A percentile compares a stretch with the other conserved stretches of the same genome.
These are phyloP conservation scores for Rhysida immarginata DNA, from an alignment of 1,140 invertebrate species.

Conservation along the genomic window DNA sequence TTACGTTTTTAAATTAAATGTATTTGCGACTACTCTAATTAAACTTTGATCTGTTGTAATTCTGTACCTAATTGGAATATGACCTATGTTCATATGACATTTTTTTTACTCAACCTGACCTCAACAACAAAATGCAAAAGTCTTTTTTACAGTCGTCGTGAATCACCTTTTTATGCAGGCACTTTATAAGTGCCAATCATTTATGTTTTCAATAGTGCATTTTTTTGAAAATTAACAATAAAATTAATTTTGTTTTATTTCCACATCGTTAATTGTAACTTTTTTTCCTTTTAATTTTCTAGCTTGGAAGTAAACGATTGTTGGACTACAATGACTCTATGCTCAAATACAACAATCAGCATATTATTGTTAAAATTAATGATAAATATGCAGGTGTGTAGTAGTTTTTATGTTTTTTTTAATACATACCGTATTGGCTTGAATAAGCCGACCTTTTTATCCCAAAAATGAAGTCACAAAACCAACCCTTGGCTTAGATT, in stretches of 20 bases:
- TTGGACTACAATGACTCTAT: constrained; percentile 26
- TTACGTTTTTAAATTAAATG: no score
- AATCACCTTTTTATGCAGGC: background rate
- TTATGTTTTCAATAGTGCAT: background rate
- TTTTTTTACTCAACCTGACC: no score
- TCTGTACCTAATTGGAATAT: no score
- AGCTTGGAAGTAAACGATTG: constrained; percentile 22
- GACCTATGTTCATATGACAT: no score
- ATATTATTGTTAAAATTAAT: constrained; percentile 24
- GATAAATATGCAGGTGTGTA: constrained; percentile 25
- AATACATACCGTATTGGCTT: no score
- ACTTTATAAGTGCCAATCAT: background rate
- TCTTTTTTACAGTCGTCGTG: background rate
- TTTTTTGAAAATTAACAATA: background rate
- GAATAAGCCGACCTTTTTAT: no score
- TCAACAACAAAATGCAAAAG: no score
- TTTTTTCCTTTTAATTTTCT: constrained; percentile 15
- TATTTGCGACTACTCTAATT: no score
- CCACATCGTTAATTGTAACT: background rate
- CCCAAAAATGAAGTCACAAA: no score
- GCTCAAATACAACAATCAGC: constrained; percentile 27
- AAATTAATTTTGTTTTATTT: constrained; percentile 7
- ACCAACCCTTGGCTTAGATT: no score
- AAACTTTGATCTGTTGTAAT: no score
- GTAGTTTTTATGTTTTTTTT: no score